phyloP scores from a whole-genome alignment of 2,113 vertebrate genomes.

The Chauna torquata region DNA sequence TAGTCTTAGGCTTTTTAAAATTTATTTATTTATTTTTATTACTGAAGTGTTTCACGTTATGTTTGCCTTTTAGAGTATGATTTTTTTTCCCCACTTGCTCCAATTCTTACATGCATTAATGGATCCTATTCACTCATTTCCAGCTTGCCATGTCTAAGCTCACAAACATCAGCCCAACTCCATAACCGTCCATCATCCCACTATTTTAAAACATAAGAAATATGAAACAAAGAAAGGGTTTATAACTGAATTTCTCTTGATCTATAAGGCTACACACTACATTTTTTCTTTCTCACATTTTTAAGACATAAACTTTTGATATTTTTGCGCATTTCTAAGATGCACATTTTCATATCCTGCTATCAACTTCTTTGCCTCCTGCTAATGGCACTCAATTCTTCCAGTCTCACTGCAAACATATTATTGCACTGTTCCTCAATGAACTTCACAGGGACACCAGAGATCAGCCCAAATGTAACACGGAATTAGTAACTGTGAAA shows the following conservation, averaged over 20 bases:
- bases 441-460: not conserved
- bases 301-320: not conserved
- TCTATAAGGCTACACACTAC: not conserved
- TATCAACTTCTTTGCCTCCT: not conserved
- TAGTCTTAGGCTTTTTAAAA: slow-evolving; percentile 8
- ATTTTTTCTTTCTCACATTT: not conserved
- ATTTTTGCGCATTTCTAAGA: not conserved
- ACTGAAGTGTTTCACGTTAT: not conserved
- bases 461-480: not conserved
- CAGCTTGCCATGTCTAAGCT: not conserved
- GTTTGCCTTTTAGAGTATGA: not conserved
- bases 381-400: not conserved
- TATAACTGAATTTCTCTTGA: not conserved
- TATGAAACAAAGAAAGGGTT: not conserved
- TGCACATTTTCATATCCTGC: not conserved
- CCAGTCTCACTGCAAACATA: not conserved
- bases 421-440: not conserved
- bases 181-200: not conserved
- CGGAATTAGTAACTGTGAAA: not conserved
- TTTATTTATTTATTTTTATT: not conserved
- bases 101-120: slow-evolving; percentile 9
- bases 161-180: not conserved
- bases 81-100: slow-evolving; percentile 8
- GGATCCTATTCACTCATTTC: not conserved
- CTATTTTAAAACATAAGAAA: not conserved